Evolutionary conservation across 2,113 vertebrate genomes (phyloP).

Genomic region (Opisthocomus hoazin): DNA sequence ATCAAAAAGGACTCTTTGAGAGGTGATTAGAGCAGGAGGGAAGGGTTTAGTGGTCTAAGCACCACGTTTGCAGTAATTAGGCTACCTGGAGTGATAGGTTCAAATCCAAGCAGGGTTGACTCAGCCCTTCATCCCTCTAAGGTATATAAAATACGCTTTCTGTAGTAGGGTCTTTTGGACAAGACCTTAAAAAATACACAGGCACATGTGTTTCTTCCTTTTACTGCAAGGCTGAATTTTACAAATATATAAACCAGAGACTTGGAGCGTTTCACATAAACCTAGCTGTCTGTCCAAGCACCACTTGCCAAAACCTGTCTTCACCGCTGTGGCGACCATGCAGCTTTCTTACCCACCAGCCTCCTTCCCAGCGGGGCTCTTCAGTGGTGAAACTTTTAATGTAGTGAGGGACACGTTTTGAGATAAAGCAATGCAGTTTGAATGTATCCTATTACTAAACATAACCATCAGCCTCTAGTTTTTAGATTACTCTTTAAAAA

Average conservation of each 20-base stretch:
- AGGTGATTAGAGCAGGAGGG: slow-evolving; percentile 54
- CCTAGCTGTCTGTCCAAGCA: neutral
- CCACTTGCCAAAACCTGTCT: neutral
- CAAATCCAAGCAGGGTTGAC: slow-evolving; percentile 24
- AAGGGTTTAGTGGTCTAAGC: neutral
- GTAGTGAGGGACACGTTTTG: neutral
- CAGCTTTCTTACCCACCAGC: neutral
- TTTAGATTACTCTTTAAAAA: neutral
- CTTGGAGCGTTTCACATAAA: neutral
- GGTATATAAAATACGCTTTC: slow-evolving; percentile 4
- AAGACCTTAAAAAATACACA: slow-evolving; percentile 17
- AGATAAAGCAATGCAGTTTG: neutral
- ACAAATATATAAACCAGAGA: neutral
- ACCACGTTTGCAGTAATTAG: slow-evolving; percentile 38
- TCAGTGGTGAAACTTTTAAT: neutral
- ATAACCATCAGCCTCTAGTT: neutral
- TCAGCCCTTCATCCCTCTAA: slow-evolving; percentile 8
- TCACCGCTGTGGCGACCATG: neutral
- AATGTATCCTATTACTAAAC: neutral
- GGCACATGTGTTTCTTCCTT: neutral
- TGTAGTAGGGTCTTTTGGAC: slow-evolving; percentile 24
- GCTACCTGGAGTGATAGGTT: slow-evolving; percentile 29
- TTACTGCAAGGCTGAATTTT: neutral
- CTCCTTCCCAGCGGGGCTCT: neutral
- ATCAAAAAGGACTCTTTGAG: slow-evolving; percentile 39